Evolutionary conservation across 2,888 invertebrate species (phyloP).

Genomic region (Drosophila nr. perissopoda): DNA sequence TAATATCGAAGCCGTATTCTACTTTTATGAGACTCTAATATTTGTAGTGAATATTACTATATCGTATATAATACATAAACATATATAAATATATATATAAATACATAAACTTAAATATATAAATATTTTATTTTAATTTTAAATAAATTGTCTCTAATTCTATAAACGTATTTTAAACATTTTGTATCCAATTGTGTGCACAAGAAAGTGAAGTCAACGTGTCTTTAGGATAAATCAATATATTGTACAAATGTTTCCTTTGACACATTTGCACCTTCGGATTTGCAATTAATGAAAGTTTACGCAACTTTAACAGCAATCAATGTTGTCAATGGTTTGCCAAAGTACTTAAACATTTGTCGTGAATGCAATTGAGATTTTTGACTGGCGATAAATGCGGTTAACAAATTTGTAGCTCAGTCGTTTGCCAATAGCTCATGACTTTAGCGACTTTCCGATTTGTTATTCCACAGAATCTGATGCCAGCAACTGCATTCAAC

Average conservation of each 20-base stretch:
- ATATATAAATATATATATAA: background rate
- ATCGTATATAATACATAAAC: background rate
- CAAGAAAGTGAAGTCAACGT: background rate
- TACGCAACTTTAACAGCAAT: constrained; percentile 7
- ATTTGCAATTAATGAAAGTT: constrained; percentile 30
- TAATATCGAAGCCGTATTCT: background rate
- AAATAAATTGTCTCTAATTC: background rate
- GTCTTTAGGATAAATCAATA: background rate
- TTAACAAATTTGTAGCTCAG: constrained; percentile 45
- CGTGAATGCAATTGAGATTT: constrained; percentile 49
- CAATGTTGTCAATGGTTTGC: constrained; percentile 11
- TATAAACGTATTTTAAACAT: background rate
- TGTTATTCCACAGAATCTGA: background rate
- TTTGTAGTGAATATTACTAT: background rate
- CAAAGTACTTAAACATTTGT: constrained; percentile 39
- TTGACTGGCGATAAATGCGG: constrained; percentile 36
- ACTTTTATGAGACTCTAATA: no score
- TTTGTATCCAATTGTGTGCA: background rate
- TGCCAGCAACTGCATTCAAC: constrained; percentile 17
- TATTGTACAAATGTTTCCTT: background rate
- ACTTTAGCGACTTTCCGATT: constrained; percentile 48
- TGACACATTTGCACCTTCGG: background rate
- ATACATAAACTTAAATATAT: background rate
- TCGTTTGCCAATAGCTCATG: constrained; percentile 54
- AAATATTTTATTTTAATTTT: background rate